Evolutionary conservation across 2,797 vertebrate genomes (phyloP).

Genomic region (Malacoraja senta): DNA sequence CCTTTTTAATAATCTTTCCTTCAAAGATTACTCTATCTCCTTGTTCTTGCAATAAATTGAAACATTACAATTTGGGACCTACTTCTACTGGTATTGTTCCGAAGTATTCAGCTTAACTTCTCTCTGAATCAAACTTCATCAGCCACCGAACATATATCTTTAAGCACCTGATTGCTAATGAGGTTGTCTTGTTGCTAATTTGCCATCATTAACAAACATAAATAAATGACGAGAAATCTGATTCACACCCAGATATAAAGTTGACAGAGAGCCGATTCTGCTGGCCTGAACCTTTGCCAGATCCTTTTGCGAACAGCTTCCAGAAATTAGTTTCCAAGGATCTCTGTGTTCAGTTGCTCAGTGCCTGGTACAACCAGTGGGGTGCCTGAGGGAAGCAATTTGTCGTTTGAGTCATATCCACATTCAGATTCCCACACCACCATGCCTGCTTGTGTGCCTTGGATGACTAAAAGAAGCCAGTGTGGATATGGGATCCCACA

Average conservation of each 20-base stretch:
- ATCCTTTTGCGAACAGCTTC: background rate
- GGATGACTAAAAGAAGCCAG: too few species aligned
- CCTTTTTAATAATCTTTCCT: background rate
- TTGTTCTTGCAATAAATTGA: background rate
- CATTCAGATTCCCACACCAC: background rate
- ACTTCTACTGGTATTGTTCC: background rate
- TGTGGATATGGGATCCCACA: too few species aligned
- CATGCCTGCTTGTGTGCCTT: too few species aligned
- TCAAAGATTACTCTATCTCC: background rate
- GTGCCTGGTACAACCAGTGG: background rate
- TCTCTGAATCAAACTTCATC: background rate
- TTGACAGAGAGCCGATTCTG: background rate
- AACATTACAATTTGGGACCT: background rate
- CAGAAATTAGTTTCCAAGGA: background rate
- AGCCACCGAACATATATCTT: background rate
- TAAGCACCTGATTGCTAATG: background rate
- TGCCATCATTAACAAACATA: background rate
- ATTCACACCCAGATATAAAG: background rate
- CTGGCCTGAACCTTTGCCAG: background rate
- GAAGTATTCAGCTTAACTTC: background rate
- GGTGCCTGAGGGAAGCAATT: background rate
- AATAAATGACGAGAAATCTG: background rate
- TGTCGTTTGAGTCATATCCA: background rate
- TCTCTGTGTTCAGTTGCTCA: background rate
- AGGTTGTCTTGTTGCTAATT: background rate